Evolutionary conservation across 2,888 invertebrate species (phyloP).

Genomic region (Rapana venosa): DNA sequence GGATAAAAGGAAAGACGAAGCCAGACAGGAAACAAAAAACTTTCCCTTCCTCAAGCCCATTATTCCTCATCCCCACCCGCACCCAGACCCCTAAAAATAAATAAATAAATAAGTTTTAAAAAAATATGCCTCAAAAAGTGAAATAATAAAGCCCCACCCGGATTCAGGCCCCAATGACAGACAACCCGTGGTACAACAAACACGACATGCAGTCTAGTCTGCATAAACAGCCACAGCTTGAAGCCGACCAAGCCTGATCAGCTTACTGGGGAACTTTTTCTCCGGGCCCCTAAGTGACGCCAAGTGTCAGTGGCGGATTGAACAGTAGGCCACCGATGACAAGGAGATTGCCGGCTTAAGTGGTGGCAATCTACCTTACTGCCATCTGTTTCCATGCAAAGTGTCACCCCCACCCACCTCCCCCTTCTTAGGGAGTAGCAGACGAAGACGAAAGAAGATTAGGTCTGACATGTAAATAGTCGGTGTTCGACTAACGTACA

Average conservation of each 20-base stretch:
- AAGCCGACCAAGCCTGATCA: not conserved
- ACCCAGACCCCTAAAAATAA: too few species aligned
- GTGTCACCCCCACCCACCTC: not conserved
- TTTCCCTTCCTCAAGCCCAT: too few species aligned
- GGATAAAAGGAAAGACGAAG: too few species aligned
- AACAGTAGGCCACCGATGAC: slow-evolving; percentile 6
- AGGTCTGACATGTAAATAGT: not conserved
- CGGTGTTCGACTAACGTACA: not conserved
- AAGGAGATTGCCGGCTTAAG: not conserved
- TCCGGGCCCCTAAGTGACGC: not conserved
- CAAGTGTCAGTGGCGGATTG: slow-evolving; percentile 8
- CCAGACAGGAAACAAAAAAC: too few species aligned
- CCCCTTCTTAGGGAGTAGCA: not conserved
- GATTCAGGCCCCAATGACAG: too few species aligned
- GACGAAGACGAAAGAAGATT: not conserved
- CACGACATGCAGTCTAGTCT: too few species aligned
- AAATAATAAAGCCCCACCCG: too few species aligned
- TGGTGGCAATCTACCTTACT: not conserved
- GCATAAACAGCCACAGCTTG: too few species aligned
- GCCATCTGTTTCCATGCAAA: not conserved
- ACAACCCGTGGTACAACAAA: too few species aligned
- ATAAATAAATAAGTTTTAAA: too few species aligned
- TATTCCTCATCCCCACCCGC: too few species aligned
- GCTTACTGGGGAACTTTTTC: not conserved
- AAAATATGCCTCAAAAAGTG: too few species aligned